Evolutionary conservation across 2,888 invertebrate genomes (phyloP).

Genomic region (Hirtodrosophila cameraria): DNA sequence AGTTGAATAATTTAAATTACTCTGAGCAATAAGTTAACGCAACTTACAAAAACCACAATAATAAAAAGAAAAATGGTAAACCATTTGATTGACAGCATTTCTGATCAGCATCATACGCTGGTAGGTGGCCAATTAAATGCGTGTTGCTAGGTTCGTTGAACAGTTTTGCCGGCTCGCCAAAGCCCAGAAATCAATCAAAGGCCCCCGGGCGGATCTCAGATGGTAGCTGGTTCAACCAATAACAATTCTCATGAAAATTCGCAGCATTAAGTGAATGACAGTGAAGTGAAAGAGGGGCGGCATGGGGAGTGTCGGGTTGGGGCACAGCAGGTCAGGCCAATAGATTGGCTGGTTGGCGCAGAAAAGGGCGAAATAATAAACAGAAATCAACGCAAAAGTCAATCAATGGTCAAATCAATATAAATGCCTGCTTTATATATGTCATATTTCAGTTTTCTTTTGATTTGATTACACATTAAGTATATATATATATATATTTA

Average conservation of each 20-base stretch:
- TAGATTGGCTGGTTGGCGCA: constrained; percentile 31
- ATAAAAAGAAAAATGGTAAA: background rate
- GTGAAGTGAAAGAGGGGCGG: background rate
- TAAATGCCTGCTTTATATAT: constrained; percentile 62
- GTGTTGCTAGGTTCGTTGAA: constrained; percentile 70
- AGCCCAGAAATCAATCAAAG: constrained; percentile 68
- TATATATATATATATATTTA: background rate
- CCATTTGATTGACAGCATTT: constrained; percentile 72
- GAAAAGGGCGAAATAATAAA: constrained; percentile 68
- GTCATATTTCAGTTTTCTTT: constrained; percentile 11
- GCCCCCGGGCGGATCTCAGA: constrained; percentile 7
- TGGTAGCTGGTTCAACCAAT: constrained; percentile 12
- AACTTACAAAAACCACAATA: constrained; percentile 35
- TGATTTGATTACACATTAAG: background rate
- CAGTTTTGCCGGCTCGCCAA: constrained; percentile 54
- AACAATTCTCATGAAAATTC: constrained; percentile 73
- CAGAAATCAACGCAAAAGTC: constrained; percentile 69
- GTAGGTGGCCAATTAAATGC: constrained; percentile 67
- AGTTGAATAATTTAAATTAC: constrained; percentile 60
- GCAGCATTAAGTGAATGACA: constrained; percentile 70
- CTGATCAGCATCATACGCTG: constrained; percentile 36
- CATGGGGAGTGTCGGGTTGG: no score
- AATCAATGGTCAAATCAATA: constrained; percentile 77
- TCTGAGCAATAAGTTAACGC: constrained; percentile 46
- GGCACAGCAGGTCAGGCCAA: constrained; percentile 34